Evolutionary conservation across 1,140 invertebrate species (phyloP).

Genomic region (Ips nitidus): DNA sequence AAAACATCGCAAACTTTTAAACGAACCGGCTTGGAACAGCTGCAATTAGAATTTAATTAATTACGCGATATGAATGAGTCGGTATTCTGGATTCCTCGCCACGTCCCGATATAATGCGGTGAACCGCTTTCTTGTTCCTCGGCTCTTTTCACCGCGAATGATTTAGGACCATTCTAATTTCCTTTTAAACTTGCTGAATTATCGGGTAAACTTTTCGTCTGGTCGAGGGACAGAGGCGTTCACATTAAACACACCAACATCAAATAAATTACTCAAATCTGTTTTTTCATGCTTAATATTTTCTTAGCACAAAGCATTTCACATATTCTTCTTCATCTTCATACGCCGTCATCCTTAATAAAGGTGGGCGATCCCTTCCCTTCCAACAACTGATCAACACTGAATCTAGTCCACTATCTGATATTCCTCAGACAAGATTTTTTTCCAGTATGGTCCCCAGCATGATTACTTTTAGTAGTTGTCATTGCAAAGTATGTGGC

Average conservation of each 20-base stretch:
- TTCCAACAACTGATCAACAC: too few species aligned
- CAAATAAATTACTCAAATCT: too few species aligned
- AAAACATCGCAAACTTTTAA: constrained; percentile 50
- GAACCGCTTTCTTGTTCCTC: constrained; percentile 30
- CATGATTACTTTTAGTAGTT: too few species aligned
- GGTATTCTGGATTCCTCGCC: constrained; percentile 36
- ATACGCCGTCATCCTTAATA: too few species aligned
- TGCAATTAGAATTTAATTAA: constrained; percentile 54
- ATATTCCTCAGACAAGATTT: too few species aligned
- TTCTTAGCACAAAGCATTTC: too few species aligned
- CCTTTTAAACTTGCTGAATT: constrained; percentile 39
- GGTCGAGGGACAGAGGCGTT: not conserved
- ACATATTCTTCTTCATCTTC: too few species aligned
- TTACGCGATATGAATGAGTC: constrained; percentile 51
- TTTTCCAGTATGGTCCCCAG: too few species aligned
- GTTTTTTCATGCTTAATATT: too few species aligned
- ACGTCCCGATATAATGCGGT: constrained; percentile 28
- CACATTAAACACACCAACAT: not conserved
- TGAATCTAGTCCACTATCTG: too few species aligned
- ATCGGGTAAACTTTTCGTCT: constrained; percentile 10
- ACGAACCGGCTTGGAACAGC: constrained; percentile 36
- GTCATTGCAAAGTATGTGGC: too few species aligned
- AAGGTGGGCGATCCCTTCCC: too few species aligned
- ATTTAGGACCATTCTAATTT: constrained; percentile 45
- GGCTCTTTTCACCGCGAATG: constrained; percentile 39